Evolutionary conservation across 2,113 vertebrate species (phyloP).

Genomic region (Phalacrocorax brasilianus): DNA sequence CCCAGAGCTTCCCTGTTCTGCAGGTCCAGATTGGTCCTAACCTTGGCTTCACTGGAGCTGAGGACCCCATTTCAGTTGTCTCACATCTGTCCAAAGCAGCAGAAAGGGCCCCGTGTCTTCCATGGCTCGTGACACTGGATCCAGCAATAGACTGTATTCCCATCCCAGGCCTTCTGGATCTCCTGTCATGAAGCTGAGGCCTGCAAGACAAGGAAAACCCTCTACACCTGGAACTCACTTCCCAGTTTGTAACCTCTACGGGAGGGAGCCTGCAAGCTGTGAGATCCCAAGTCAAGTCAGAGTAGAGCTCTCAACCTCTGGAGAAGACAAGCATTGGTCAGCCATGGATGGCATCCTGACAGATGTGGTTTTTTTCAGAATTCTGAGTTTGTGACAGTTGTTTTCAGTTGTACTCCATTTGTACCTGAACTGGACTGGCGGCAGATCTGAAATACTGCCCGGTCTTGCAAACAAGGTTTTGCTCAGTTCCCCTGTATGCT

Average conservation of each 20-base stretch:
- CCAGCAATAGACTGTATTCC: not conserved
- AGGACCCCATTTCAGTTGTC: not conserved
- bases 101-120: accelerated
- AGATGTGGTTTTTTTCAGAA: not conserved
- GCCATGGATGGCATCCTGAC: not conserved
- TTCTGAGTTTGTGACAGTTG: not conserved
- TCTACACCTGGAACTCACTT: not conserved
- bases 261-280: not conserved
- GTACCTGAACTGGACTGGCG: not conserved
- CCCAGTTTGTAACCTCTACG: not conserved
- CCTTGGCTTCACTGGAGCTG: not conserved
- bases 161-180: not conserved
- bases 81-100: not conserved
- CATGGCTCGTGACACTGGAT: not conserved
- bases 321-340: not conserved
- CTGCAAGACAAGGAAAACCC: not conserved
- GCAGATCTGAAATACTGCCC: not conserved
- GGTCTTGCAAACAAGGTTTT: not conserved
- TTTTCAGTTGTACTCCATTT: not conserved
- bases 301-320: not conserved
- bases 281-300: not conserved
- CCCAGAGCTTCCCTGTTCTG: not conserved
- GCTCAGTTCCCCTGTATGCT: not conserved
- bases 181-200: not conserved
- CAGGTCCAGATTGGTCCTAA: not conserved